Conservation (phyloP, 1,140 invertebrate genomes). For the Zaprionus inermis region DNA sequence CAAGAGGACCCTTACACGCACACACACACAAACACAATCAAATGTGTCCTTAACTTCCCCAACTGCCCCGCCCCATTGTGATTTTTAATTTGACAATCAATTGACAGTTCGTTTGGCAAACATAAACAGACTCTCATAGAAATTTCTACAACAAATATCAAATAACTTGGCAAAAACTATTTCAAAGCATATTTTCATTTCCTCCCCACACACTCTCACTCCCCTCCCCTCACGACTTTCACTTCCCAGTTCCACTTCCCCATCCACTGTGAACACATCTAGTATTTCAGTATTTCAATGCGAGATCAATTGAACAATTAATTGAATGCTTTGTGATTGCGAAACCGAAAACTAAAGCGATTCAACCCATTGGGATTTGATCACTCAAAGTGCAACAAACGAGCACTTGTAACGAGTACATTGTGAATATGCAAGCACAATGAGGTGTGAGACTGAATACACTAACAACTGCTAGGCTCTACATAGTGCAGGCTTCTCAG, state of each 20-base stretch:
- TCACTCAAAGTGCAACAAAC: not conserved
- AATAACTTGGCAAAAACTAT: conserved; percentile 61
- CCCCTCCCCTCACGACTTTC: not conserved
- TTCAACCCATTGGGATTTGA: conserved; percentile 6
- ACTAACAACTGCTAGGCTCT: too few relatives aligned
- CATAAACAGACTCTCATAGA: conserved; percentile 56
- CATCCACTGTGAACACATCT: conserved; percentile 8
- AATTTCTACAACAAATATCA: conserved; percentile 66
- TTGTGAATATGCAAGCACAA: not conserved
- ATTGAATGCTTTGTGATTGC: conserved; percentile 29
- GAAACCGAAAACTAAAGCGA: conserved; percentile 25
- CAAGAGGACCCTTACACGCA: conserved; percentile 48
- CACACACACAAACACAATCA: conserved; percentile 9
- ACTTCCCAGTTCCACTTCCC: conserved; percentile 1
- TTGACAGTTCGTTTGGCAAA: conserved; percentile 78
- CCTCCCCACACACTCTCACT: not conserved
- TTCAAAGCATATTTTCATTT: conserved; percentile 39
- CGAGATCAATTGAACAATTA: conserved; percentile 28
- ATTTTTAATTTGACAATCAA: conserved; percentile 82
- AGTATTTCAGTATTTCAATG: conserved; percentile 31
- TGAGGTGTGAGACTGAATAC: not conserved
- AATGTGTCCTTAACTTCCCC: conserved; percentile 28
- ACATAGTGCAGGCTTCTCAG: too few relatives aligned
- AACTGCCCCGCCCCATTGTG: conserved; percentile 26
- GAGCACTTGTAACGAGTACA: not conserved